Percentiles rank a stretch among this genome's conserved stretches.
Conservation (phyloP, 2,113 vertebrate genomes). For the Variabilichromis moorii region DNA sequence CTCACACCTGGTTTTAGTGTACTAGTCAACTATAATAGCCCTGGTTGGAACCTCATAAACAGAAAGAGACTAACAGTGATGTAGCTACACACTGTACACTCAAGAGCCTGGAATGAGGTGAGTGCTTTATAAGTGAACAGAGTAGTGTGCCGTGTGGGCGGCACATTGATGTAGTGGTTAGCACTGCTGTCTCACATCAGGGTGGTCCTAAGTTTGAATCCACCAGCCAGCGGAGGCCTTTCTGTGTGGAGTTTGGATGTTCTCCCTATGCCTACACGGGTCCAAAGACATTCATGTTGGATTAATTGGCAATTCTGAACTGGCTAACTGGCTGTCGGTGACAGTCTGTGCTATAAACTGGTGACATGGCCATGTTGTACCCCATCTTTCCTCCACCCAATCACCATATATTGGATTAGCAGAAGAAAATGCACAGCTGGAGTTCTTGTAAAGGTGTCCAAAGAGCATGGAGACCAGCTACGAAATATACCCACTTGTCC, state of each 20-base stretch:
- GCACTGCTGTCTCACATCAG: not conserved
- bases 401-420: fast-evolving
- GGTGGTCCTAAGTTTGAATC: not conserved
- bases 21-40: not conserved
- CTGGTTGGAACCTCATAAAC: not conserved
- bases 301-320: fast-evolving
- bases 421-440: not conserved
- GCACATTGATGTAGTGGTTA: not conserved
- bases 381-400: not conserved
- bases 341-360: not conserved
- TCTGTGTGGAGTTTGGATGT: not conserved
- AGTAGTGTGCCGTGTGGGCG: fast-evolving
- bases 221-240: not conserved
- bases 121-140: not conserved
- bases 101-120: not conserved
- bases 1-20: not conserved
- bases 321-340: not conserved
- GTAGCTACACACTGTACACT: fast-evolving
- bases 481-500: not conserved
- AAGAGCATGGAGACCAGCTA: not conserved
- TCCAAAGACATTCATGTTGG: not conserved
- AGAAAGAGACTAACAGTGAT: not conserved
- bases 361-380: not conserved
- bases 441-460: not conserved
- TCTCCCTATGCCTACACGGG: fast-evolving